These are phyloP conservation scores for Xerus rutilus DNA, from an alignment of 2,797 vertebrate genomes.

Conservation along the genomic window DNA sequence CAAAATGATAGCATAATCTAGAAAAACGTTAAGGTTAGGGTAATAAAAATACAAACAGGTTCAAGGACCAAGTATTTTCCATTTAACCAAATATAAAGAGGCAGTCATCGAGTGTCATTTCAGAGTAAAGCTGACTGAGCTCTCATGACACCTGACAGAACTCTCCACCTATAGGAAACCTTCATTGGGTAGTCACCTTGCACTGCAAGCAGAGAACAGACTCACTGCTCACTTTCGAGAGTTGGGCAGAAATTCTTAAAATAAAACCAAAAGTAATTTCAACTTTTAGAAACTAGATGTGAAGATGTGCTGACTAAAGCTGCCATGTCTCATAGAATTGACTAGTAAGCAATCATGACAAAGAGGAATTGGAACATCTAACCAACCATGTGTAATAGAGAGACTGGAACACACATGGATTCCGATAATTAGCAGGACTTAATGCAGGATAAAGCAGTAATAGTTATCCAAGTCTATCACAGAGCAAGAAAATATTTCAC, in stretches of 20 bases:
- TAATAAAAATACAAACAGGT: background rate
- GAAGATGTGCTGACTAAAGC: background rate
- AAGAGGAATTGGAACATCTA: background rate
- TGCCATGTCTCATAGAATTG: background rate
- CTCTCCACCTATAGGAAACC: background rate
- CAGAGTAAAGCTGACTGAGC: background rate
- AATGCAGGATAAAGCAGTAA: background rate
- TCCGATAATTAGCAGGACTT: background rate
- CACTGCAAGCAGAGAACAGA: background rate
- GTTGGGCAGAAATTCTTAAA: background rate
- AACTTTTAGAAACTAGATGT: background rate
- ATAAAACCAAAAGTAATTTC: slow-evolving; percentile 14
- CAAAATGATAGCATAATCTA: background rate
- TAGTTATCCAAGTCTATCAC: background rate
- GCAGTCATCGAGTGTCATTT: background rate
- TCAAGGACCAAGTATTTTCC: background rate
- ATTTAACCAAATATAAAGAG: background rate
- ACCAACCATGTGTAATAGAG: background rate
- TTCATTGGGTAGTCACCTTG: background rate
- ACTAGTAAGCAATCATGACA: background rate
- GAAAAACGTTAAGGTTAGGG: background rate
- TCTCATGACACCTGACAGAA: accelerated
- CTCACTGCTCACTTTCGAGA: background rate
- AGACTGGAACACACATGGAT: background rate
- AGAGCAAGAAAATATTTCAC: background rate